phyloP scores from a whole-genome alignment of 1,140 invertebrate species.

The Steinernema khuongi region DNA sequence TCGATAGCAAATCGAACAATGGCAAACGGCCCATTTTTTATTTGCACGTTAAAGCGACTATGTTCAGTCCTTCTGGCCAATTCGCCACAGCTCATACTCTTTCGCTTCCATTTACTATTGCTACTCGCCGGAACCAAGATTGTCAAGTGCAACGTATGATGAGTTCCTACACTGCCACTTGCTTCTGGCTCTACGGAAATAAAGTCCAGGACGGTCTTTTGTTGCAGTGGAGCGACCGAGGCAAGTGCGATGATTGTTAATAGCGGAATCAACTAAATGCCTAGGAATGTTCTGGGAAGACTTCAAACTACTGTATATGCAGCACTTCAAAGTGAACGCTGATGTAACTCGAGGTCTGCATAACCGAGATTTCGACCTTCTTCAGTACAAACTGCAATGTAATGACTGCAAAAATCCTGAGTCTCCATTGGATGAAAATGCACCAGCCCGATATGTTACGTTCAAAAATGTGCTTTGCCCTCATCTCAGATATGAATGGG shows the following conservation, averaged over 20 bases:
- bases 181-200: constrained; percentile 58
- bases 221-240: constrained; percentile 53
- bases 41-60: constrained; percentile 55
- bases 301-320: constrained; percentile 54
- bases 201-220: constrained; percentile 52
- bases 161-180: constrained; percentile 57
- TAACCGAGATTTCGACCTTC: constrained; percentile 51
- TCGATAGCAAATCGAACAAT: constrained; percentile 44
- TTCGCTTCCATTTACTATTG: constrained; percentile 55
- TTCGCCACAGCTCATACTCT: constrained; percentile 55
- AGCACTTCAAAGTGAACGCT: constrained; percentile 57
- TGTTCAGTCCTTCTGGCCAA: constrained; percentile 55
- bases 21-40: constrained; percentile 58
- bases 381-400: constrained; percentile 54
- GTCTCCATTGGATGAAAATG: not conserved
- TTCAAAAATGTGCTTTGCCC: constrained; percentile 58
- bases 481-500: constrained; percentile 57
- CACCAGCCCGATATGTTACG: constrained; percentile 34
- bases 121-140: constrained; percentile 55
- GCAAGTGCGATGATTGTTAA: constrained; percentile 35
- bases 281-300: constrained; percentile 55
- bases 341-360: constrained; percentile 47
- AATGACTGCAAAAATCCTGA: constrained; percentile 43
- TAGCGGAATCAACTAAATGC: constrained; percentile 5
- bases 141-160: constrained; percentile 59